These are phyloP conservation scores for Procambarus clarkii DNA, from an alignment of 1,140 invertebrate species.

Conservation along the genomic window DNA sequence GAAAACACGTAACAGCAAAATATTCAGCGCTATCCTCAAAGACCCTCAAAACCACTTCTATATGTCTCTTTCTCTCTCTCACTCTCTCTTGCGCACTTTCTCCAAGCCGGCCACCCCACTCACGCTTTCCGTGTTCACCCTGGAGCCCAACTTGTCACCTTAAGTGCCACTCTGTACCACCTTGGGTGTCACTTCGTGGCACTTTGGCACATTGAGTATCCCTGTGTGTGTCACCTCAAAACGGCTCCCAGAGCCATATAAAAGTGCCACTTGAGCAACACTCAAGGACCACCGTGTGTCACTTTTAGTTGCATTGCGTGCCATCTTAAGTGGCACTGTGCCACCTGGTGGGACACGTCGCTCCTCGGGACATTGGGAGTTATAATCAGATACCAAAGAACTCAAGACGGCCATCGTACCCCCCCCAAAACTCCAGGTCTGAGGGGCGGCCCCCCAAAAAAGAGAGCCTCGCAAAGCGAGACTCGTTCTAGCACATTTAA, in stretches of 20 bases:
- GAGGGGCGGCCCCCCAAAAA: no score
- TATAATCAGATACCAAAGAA: not conserved
- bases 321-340: no score
- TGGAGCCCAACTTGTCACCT: slow-evolving; percentile 67
- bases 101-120: slow-evolving; percentile 17
- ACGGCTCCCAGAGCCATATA: no score
- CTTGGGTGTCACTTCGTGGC: not conserved
- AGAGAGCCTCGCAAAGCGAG: no score
- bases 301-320: no score
- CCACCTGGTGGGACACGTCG: not conserved
- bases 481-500: no score
- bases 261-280: not conserved
- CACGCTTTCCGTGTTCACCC: slow-evolving; percentile 54
- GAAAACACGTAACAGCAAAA: slow-evolving; percentile 69
- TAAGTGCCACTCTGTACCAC: slow-evolving; percentile 6
- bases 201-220: no score
- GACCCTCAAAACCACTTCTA: slow-evolving; percentile 52
- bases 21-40: slow-evolving; percentile 66
- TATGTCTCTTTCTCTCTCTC: no score
- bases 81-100: not conserved
- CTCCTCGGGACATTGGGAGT: slow-evolving; percentile 27
- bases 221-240: not conserved
- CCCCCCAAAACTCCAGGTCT: no score
- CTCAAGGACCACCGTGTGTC: not conserved
- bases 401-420: not conserved